Evolutionary conservation across 2,888 invertebrate genomes (phyloP).

Genomic region (Xanthorhoe spadicearia): DNA sequence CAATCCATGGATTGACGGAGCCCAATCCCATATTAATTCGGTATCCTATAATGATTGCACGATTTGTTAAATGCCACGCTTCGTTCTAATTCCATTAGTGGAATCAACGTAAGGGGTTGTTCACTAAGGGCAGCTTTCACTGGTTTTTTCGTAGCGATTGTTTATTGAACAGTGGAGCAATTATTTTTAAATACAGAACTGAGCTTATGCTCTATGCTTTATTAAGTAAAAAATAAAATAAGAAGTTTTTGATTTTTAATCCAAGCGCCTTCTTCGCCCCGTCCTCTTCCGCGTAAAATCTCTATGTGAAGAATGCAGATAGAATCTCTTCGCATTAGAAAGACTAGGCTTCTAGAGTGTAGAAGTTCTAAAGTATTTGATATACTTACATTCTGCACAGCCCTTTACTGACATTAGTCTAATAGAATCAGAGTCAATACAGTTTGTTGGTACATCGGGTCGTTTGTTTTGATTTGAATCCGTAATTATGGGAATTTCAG

Average conservation of each 20-base stretch:
- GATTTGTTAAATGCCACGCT: conserved; percentile 45
- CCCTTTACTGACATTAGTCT: conserved; percentile 17
- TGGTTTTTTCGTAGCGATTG: background rate
- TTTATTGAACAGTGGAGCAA: background rate
- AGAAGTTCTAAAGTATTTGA: too few species aligned
- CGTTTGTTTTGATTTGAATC: conserved; percentile 30
- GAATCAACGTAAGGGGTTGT: conserved; percentile 30
- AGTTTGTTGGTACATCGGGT: conserved; percentile 25
- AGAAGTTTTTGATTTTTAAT: too few species aligned
- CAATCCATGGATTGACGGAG: conserved; percentile 32
- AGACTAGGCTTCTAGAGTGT: too few species aligned
- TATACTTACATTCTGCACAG: background rate
- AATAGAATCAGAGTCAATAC: conserved; percentile 38
- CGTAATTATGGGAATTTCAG: conserved; percentile 23
- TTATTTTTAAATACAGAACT: too few species aligned
- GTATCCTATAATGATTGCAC: conserved; percentile 39
- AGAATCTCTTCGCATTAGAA: too few species aligned
- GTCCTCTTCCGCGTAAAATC: too few species aligned
- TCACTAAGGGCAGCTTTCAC: background rate
- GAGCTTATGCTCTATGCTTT: too few species aligned
- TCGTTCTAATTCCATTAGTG: conserved; percentile 42
- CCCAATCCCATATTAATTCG: conserved; percentile 39
- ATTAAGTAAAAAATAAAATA: too few species aligned
- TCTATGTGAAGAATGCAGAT: too few species aligned
- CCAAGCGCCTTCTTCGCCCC: too few species aligned